Conservation (phyloP, 2,113 vertebrate species). For the Tetrao urogallus region DNA sequence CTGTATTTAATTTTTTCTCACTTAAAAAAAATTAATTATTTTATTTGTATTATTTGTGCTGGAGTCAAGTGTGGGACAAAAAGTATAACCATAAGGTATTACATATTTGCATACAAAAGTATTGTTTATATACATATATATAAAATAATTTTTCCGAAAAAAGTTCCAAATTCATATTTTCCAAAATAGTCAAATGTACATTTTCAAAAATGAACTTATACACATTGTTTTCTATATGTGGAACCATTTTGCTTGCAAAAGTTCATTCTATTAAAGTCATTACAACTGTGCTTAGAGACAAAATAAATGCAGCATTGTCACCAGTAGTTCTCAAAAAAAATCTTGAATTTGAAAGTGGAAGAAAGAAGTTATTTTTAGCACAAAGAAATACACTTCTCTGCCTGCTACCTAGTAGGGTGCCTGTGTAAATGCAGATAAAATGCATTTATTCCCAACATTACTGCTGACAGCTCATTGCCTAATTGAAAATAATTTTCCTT, state of each 20-base stretch:
- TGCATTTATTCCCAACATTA: slow-evolving; percentile 43
- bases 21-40: neutral
- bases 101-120: neutral
- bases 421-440: slow-evolving; percentile 46
- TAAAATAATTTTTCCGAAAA: neutral
- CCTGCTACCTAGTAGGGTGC: slow-evolving; percentile 4
- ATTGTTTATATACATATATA: neutral
- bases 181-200: neutral
- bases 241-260: neutral
- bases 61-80: neutral
- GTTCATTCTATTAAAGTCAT: neutral
- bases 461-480: slow-evolving; percentile 17
- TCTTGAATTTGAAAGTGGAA: neutral
- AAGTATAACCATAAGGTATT: neutral
- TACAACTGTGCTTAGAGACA: neutral
- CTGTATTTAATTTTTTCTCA: neutral
- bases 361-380: neutral
- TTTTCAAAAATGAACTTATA: neutral
- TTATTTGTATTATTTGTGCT: neutral
- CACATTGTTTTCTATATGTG: neutral
- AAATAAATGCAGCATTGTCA: neutral
- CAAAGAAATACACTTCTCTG: slow-evolving; percentile 1
- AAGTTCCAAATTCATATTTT: neutral
- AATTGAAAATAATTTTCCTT: slow-evolving; percentile 12
- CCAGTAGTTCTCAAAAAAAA: neutral